A percentile compares a stretch with the other conserved stretches of the same genome.
Conservation (phyloP, 2,113 vertebrate species). For the Rhabdomys dilectus region DNA sequence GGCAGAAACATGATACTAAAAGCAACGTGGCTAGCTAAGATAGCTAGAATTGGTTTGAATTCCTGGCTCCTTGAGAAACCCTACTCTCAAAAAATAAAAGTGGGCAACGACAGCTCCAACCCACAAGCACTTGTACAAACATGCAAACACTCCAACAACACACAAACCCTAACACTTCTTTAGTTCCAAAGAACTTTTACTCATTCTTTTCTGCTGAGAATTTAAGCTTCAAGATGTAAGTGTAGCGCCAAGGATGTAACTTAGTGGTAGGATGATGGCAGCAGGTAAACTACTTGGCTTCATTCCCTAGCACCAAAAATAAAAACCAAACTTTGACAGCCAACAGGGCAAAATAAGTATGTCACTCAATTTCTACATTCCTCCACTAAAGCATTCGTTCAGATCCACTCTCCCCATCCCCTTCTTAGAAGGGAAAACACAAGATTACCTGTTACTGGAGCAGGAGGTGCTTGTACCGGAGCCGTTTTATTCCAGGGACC, state of each 20-base stretch:
- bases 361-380: background rate
- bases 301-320: background rate
- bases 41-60: background rate
- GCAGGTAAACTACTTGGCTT: background rate
- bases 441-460: slow-evolving; percentile 90
- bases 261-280: background rate
- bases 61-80: background rate
- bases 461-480: slow-evolving; percentile 86
- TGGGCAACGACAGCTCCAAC: background rate
- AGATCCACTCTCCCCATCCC: background rate
- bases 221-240: background rate
- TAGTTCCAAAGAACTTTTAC: background rate
- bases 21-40: background rate
- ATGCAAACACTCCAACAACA: background rate
- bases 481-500: slow-evolving; percentile 98
- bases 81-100: background rate
- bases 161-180: background rate
- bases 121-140: background rate
- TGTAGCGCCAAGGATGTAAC: background rate
- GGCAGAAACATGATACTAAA: background rate
- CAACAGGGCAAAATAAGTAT: background rate
- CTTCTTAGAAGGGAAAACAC: background rate
- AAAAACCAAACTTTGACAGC: background rate
- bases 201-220: background rate
- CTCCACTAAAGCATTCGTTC: background rate